Base-by-base conservation (phyloP, 2,888 invertebrate species). In the Crocallis elinguaria region DNA sequence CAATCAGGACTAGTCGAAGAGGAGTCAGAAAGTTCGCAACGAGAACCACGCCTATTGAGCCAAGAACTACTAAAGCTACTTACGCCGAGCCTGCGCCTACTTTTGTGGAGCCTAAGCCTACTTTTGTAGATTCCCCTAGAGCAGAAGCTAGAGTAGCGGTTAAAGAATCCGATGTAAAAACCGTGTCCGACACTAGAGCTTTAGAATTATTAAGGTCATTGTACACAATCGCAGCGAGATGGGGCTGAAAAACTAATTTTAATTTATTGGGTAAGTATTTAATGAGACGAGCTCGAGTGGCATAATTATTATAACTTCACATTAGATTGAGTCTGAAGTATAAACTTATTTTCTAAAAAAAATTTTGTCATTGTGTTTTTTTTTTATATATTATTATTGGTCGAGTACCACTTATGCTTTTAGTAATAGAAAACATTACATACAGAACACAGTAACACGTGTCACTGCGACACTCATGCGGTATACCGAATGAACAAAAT, bases 221-320 rank as follows among this genome's bases (percentile, higher is more conserved):
- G 50, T 97, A 97, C 84, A 94, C 95, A 59, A 94, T 97, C 78
- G 96, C 97, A 49, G 95, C 96, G 13, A 94, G 95, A 86, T 96
- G 96, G 94, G 96, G 96, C 69, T 92, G 84, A 86, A 57, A 57
- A 48, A 57, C 51, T 58, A 39, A 13, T 43, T 11, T 36, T 44
- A 37, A 21, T 19, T 58, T 42, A 46, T 44, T 51, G 42, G 52
- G 71, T 63, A 62, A 54, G 53, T 49, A 33, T 42, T 23, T 39
- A 32, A 41, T 23, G 32, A 21, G 39, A 35, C 64, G 57, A 66
- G 62, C 69, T 50, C 35, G 49, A 57, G 59, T 57, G 57, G 57
- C 57, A 62, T 57, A 62, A 52, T 49, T 29, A 41, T 37, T 52
- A 9, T 29, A 42, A 36, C 11, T 44, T 39, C 36, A 21, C 16